Evolutionary conservation across 35 echinoderm and acorn worm species (phyloP), one percentile per base, ranked within the genome.

Genomic region (Heliocidaris erythrogramma): DNA sequence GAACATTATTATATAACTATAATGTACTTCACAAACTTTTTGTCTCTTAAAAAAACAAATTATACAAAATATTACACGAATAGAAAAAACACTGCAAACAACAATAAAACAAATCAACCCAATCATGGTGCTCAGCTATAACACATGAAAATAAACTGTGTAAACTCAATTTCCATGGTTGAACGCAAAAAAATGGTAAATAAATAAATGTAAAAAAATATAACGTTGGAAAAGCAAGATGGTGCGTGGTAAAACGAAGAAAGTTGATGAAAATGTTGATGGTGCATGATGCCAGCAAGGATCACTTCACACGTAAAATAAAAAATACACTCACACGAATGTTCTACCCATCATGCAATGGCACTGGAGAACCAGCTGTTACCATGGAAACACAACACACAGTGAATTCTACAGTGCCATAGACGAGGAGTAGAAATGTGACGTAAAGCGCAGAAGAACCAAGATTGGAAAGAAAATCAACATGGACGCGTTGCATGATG

Each of bases 371-470:
- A 78, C 65, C 65, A 78, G 21, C 65, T 78, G 65, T 78, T 78
- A 78, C 65, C 65, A 89, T 48, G 87, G 47, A 47, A 47, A 89
- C 87, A 89, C 87, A 59, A 59, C 91, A 92, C 91, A 92, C 91
- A 92, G 91, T 92, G 91, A 92, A 92, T 92, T 92, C 91, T 92
- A 92, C 47, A 92, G 91, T 92, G 91, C 91, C 91, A 92, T 92
- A 92, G 31, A 92, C 18, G 91, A 92, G 29, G 48, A 92, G 91
- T 29, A 92, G 91, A 92, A 3, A 59, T 32, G 9, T 5, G 32
- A 89, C 7, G 87, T 47, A 18, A 89, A 32, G 18, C 87, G 42
- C 12, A 89, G 87, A 21, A n/a, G 65, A n/a, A 78, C 65, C 18
- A 78, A 78, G 65, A 78, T 78, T 78, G 65, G 65, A 27, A 78